Evolutionary conservation across 2,797 vertebrate species (phyloP).

Genomic region (Antrozous pallidus): DNA sequence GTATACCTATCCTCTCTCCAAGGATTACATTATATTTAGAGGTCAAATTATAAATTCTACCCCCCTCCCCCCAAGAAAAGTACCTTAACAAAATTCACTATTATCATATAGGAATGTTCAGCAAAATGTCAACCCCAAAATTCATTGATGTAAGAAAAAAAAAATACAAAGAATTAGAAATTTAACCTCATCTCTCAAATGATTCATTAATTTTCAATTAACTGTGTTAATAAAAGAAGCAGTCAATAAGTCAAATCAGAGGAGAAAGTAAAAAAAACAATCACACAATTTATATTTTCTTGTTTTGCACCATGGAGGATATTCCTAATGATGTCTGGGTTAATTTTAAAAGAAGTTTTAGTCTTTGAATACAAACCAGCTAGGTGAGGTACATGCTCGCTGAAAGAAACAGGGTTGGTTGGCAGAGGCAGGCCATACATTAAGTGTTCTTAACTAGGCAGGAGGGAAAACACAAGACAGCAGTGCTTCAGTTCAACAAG

Average conservation of each 20-base stretch:
- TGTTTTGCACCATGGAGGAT: background rate
- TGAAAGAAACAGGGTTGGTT: background rate
- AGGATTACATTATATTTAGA: background rate
- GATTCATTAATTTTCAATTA: slow-evolving; percentile 22
- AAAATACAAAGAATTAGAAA: slow-evolving; percentile 29
- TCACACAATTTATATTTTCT: background rate
- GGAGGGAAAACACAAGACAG: background rate
- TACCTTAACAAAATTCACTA: slow-evolving; percentile 9
- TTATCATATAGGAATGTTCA: background rate
- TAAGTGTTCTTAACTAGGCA: background rate
- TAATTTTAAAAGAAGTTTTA: background rate
- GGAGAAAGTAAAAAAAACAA: background rate
- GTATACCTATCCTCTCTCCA: background rate
- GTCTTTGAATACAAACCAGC: background rate
- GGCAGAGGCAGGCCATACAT: background rate
- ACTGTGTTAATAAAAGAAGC: background rate
- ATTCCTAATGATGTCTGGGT: background rate
- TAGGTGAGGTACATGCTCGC: background rate
- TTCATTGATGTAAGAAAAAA: background rate
- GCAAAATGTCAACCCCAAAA: background rate
- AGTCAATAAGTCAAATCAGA: background rate
- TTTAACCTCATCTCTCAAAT: slow-evolving; percentile 1
- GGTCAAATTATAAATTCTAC: background rate
- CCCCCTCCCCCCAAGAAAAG: too few species aligned
- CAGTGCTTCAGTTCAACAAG: background rate